Conservation (phyloP, 2,113 vertebrate genomes). For the Heterotis niloticus region DNA sequence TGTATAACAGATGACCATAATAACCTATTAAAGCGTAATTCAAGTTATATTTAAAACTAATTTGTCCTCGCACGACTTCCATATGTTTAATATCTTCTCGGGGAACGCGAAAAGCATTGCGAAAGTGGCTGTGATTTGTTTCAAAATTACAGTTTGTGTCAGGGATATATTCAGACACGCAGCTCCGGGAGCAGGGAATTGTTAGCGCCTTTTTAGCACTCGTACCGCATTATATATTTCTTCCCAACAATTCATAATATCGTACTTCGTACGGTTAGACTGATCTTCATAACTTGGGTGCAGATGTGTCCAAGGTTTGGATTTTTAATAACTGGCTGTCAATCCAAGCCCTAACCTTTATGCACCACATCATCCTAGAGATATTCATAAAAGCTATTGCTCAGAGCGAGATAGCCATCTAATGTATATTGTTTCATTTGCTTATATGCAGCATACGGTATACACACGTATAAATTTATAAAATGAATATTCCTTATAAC, state of each 20-base stretch:
- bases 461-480: neutral
- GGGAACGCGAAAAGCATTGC: constrained; percentile 41
- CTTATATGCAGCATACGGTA: neutral
- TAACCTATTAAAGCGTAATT: constrained; percentile 60
- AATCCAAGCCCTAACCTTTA: constrained; percentile 53
- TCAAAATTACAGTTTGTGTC: constrained; percentile 42
- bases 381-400: constrained; percentile 54
- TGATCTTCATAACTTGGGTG: constrained; percentile 60
- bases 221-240: constrained; percentile 60
- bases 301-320: constrained; percentile 63
- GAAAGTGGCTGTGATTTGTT: constrained; percentile 35
- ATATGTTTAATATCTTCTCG: constrained; percentile 57
- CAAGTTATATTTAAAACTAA: constrained; percentile 58
- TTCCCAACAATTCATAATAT: constrained; percentile 64
- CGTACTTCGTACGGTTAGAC: constrained; percentile 58
- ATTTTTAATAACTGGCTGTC: constrained; percentile 72
- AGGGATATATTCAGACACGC: constrained; percentile 52
- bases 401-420: constrained; percentile 38
- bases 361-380: constrained; percentile 41
- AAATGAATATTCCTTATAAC: neutral
- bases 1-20: constrained; percentile 56
- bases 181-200: constrained; percentile 42
- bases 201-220: constrained; percentile 47
- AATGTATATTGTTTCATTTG: neutral
- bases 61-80: constrained; percentile 52